Percentiles rank a stretch among this genome's conserved stretches.
phyloP scores from a whole-genome alignment of 37 sponge, comb jelly and placozoan species.

The Eunapius fragilis region DNA sequence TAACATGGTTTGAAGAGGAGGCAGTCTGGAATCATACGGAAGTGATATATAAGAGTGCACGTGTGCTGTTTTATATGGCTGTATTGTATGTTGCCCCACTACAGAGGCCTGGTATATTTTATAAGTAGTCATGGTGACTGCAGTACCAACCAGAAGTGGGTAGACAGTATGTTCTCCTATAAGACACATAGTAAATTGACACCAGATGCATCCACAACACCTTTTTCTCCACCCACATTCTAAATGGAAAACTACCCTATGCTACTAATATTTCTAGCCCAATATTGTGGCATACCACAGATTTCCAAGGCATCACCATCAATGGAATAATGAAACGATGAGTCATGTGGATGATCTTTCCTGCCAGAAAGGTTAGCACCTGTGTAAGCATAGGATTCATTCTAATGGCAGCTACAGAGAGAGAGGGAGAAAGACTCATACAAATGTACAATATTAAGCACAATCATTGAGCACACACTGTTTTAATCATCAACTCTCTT shows the following conservation, averaged over 20 bases:
- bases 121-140: too few relatives aligned
- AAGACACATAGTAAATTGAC: too few relatives aligned
- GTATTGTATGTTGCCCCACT: too few relatives aligned
- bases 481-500: slow-evolving; percentile 75
- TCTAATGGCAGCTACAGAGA: slow-evolving; percentile 74
- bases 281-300: slow-evolving; percentile 25
- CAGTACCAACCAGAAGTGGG: too few relatives aligned
- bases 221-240: neutral
- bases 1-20: too few relatives aligned
- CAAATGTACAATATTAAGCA: neutral
- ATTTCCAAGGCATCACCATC: slow-evolving; percentile 73
- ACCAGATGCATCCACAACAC: too few relatives aligned
- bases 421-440: neutral
- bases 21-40: neutral
- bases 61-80: too few relatives aligned
- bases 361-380: slow-evolving; percentile 65
- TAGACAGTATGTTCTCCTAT: too few relatives aligned
- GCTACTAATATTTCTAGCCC: neutral
- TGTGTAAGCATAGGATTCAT: slow-evolving; percentile 63
- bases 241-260: neutral
- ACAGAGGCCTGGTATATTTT: too few relatives aligned
- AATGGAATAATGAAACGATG: slow-evolving; percentile 73
- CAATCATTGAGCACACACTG: slow-evolving; percentile 35
- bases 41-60: too few relatives aligned
- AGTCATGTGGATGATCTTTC: slow-evolving; percentile 67